Base-by-base conservation (phyloP, 2,797 vertebrate species). In the Melopsittacus undulatus region DNA sequence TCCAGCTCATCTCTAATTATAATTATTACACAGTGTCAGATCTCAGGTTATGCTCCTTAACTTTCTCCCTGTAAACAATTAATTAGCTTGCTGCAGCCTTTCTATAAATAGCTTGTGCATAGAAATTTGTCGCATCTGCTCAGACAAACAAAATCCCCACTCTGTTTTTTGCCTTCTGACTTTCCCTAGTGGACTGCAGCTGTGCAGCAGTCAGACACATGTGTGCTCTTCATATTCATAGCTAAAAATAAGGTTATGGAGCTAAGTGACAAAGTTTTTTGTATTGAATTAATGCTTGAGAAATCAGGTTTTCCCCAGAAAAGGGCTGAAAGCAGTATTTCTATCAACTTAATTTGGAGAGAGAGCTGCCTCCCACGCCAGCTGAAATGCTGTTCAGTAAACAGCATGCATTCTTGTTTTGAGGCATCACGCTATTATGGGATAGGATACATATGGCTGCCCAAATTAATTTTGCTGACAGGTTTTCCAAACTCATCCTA, bases 61-160 rank as follows among this genome's bases (percentile, higher is more conserved):
- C 94, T 93, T 93, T 84, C 91, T 91, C 80, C 80, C 72, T 86
- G 93, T 95, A 97, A 96, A 97, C 94, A 97, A 97, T 95, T 95
- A 94, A 97, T 97, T 97, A 96, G 91, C 70, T 94, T 1, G 20
- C 78, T 96, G 72, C 66, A 90, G 82, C 73, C 83, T 73, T 91
- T 89, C 91, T 79, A 96, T 83, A 95, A 95, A 96, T 97, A 96
- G 73, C 59, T 32, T 64, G 63, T 34, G 91, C 30, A 8, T 66
- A 89, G 70, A 95, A 97, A 97, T 93, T 70, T 88, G 77, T 91
- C 73, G 68, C 91, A 91, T 94, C 88, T 94, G 69, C 83, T 96
- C 88, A 95, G 67, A 91, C 77, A 95, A 89, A 96, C 91, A 92
- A 94, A 96, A 91, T 63, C 79, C 40, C 70, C 18, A 22, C 59